A percentile compares a stretch with the other conserved stretches of the same genome.
Evolutionary conservation across 2,797 vertebrate genomes (phyloP).

Genomic region (Argya squamiceps): DNA sequence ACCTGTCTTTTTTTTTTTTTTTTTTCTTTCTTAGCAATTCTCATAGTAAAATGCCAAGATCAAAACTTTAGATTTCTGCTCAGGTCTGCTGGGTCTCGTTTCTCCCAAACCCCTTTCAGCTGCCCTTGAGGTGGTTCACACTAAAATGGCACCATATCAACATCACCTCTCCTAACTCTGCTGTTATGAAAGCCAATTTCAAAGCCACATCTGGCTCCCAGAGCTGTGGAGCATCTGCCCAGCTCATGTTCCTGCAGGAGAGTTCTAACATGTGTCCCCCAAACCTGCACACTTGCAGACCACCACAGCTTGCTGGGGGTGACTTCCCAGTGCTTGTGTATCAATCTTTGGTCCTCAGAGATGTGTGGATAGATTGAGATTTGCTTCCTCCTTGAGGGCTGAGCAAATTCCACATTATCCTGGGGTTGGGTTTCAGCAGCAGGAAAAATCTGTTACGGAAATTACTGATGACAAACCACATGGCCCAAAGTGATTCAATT

Average conservation of each 20-base stretch:
- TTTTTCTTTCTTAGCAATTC: not conserved
- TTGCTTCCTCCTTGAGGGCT: not conserved
- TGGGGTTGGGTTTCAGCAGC: not conserved
- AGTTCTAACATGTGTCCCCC: accelerated
- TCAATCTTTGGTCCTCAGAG: not conserved
- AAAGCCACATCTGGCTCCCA: not conserved
- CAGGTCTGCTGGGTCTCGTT: not conserved
- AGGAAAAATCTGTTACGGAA: not conserved
- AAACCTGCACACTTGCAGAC: not conserved
- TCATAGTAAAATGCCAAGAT: not conserved
- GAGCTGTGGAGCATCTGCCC: not conserved
- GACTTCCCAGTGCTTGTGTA: not conserved
- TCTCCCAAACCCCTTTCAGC: not conserved
- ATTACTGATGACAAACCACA: not conserved
- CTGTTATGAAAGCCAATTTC: not conserved
- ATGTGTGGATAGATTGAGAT: not conserved
- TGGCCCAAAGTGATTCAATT: not conserved
- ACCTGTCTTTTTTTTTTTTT: not conserved
- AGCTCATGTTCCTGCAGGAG: not conserved
- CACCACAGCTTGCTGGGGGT: not conserved
- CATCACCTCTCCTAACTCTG: not conserved
- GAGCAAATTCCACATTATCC: not conserved
- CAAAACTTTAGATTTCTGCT: not conserved
- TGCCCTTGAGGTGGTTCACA: not conserved
- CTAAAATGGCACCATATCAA: not conserved